A percentile compares a stretch with the other conserved stretches of the same genome.
Evolutionary conservation across 2,113 vertebrate genomes (phyloP).

Genomic region (Oxygymnocypris stewartii): DNA sequence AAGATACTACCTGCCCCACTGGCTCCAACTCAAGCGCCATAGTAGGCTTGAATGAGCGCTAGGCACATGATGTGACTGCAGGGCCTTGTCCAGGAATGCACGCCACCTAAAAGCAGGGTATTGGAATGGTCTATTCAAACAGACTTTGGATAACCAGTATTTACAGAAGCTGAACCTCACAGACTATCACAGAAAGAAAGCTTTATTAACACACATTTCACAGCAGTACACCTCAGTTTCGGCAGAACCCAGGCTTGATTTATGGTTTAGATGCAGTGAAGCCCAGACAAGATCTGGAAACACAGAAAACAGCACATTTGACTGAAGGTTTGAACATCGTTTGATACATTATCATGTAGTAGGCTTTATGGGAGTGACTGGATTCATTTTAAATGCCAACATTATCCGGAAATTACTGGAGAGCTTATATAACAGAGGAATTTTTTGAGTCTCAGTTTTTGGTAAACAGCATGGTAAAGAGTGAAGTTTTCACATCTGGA

Average conservation of each 20-base stretch:
- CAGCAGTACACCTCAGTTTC: neutral
- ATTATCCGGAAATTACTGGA: neutral
- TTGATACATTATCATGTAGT: neutral
- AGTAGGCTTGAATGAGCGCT: neutral
- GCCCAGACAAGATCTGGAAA: neutral
- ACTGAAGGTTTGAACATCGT: neutral
- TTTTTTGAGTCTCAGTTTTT: neutral
- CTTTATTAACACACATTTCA: neutral
- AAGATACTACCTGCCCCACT: constrained; percentile 18
- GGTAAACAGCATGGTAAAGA: constrained; percentile 12
- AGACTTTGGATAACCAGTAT: neutral
- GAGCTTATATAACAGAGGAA: neutral
- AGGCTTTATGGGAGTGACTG: neutral
- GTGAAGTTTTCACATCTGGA: constrained; percentile 26
- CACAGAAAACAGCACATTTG: neutral
- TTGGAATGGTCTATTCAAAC: neutral
- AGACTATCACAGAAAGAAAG: neutral
- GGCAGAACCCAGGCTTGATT: neutral
- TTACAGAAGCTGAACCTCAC: constrained; percentile 13
- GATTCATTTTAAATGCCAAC: neutral
- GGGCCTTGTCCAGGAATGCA: neutral
- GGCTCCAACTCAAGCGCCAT: neutral
- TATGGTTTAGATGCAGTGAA: constrained; percentile 21
- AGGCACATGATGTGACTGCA: neutral
- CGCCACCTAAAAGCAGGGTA: neutral